Conservation (phyloP, 1,140 invertebrate species). For the Protaetia brevitarsis region DNA sequence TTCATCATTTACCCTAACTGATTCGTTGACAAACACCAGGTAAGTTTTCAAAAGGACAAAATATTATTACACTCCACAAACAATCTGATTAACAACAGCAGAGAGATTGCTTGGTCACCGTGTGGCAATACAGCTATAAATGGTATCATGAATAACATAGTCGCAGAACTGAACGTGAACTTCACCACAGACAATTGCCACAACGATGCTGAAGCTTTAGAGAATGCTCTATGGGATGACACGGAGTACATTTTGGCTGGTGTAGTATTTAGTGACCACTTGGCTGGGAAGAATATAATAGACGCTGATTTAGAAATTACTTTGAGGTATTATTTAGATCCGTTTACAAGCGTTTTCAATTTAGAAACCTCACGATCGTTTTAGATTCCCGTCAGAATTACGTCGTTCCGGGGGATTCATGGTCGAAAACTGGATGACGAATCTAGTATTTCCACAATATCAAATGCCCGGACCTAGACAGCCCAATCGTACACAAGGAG, state of each 20-base stretch:
- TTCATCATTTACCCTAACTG: neutral
- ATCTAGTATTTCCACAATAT: neutral
- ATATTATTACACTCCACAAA: no score
- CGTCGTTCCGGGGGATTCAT: neutral
- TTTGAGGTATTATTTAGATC: neutral
- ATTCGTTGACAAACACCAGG: no score
- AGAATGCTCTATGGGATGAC: neutral
- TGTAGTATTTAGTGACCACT: neutral
- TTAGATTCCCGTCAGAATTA: neutral
- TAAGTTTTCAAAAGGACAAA: no score
- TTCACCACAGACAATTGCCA: neutral
- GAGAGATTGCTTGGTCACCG: no score
- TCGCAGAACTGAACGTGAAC: neutral
- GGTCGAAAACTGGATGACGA: neutral
- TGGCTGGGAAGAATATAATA: neutral
- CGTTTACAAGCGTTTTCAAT: neutral
- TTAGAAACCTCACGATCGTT: neutral
- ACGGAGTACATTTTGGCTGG: neutral
- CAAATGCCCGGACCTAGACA: neutral
- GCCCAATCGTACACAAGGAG: no score
- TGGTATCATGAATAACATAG: neutral
- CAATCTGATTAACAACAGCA: no score
- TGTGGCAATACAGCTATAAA: neutral
- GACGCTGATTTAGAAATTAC: neutral
- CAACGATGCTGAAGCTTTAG: neutral